Conservation (phyloP, 1,140 invertebrate species). For the Sycophaga agraensis region DNA sequence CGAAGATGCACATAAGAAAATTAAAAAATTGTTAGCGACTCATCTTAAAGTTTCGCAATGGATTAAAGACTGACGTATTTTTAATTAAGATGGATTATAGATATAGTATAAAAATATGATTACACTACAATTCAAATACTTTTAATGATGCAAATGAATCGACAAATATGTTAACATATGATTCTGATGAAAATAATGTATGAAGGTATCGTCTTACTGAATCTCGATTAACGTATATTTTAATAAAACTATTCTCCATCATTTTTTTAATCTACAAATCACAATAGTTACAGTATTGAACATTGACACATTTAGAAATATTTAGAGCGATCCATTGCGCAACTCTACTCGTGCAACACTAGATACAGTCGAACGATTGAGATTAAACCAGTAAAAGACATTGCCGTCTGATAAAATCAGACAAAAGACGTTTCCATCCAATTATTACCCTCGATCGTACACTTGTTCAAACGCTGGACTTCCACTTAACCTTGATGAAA, state of each 20-base stretch:
- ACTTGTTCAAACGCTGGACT: neutral
- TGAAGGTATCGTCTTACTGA: neutral
- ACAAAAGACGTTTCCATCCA: neutral
- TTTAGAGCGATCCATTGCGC: slow-evolving; percentile 1
- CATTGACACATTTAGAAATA: slow-evolving; percentile 1
- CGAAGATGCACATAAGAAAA: slow-evolving; percentile 1
- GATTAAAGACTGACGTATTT: slow-evolving; percentile 6
- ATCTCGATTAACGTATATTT: neutral
- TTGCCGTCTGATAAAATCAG: neutral
- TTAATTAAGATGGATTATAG: neutral
- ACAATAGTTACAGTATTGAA: neutral
- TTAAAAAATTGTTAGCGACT: neutral
- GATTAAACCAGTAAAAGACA: slow-evolving; percentile 34
- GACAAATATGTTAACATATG: too few species aligned
- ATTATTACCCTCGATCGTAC: neutral
- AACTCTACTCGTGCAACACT: slow-evolving; percentile 6
- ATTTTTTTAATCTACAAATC: neutral
- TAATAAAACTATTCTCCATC: neutral
- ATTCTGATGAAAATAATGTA: too few species aligned
- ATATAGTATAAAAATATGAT: too few species aligned
- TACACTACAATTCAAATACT: too few species aligned
- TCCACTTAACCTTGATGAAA: neutral
- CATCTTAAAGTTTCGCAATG: neutral
- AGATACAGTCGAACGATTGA: slow-evolving; percentile 28
- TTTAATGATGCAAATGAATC: too few species aligned